phyloP scores from a whole-genome alignment of 2,888 invertebrate genomes.

The Tinea pellionella region DNA sequence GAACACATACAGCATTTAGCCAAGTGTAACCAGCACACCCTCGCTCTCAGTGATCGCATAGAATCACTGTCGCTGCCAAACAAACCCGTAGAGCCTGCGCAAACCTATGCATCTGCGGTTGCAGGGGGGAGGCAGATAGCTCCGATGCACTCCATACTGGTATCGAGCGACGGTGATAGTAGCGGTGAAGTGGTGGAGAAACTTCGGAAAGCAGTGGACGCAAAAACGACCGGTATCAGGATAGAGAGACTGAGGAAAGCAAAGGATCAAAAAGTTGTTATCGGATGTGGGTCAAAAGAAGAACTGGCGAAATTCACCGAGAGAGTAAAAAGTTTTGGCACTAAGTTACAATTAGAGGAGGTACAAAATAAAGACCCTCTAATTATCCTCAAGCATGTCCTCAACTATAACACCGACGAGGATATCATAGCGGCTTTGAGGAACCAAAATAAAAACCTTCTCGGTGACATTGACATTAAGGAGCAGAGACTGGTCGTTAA shows the following conservation, averaged over 20 bases:
- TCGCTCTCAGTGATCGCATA: neutral
- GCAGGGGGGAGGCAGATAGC: neutral
- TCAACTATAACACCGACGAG: slow-evolving; percentile 15
- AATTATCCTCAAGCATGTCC: slow-evolving; percentile 15
- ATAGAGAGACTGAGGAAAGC: neutral
- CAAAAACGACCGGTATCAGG: neutral
- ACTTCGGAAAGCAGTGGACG: neutral
- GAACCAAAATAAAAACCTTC: slow-evolving; percentile 12
- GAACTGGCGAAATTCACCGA: too few species aligned
- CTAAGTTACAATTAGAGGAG: slow-evolving; percentile 5
- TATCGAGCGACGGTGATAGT: neutral
- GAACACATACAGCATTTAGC: neutral
- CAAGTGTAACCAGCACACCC: neutral
- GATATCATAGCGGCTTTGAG: slow-evolving; percentile 15
- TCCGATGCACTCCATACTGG: neutral
- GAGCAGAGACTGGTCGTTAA: too few species aligned
- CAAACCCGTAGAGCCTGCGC: neutral
- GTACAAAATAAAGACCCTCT: slow-evolving; percentile 15
- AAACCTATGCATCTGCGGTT: neutral
- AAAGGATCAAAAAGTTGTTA: too few species aligned
- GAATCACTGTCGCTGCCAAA: neutral
- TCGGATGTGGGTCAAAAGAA: too few species aligned
- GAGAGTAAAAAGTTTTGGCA: neutral
- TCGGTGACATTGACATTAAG: too few species aligned
- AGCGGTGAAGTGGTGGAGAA: neutral